phyloP scores from a whole-genome alignment of 1,140 invertebrate species.

The Hycleus phaleratus region DNA sequence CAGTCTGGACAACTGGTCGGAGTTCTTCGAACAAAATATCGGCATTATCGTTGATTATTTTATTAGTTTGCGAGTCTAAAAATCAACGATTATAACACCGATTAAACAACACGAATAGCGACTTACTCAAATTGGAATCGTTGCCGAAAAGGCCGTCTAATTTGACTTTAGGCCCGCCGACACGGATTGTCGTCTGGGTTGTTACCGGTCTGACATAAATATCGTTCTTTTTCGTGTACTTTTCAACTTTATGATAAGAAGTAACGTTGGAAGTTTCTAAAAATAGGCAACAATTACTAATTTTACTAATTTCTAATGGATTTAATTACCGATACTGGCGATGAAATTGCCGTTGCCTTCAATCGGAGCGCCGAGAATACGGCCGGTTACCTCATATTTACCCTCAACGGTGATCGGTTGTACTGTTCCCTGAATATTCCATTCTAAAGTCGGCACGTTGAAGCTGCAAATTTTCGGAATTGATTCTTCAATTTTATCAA shows the following conservation, averaged over 20 bases:
- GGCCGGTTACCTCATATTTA: constrained; percentile 24
- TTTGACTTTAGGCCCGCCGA: constrained; percentile 22
- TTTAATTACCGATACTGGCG: constrained; percentile 22
- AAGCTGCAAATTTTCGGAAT: constrained; percentile 4
- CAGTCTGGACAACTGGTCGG: constrained; percentile 26
- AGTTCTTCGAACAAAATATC: constrained; percentile 28
- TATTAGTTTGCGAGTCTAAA: constrained; percentile 28
- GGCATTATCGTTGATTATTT: constrained; percentile 29
- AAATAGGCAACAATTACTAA: background rate
- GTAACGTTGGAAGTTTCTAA: constrained; percentile 5
- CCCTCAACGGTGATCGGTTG: constrained; percentile 16
- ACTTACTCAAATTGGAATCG: constrained; percentile 26
- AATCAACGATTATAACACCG: background rate
- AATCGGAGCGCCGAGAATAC: constrained; percentile 27
- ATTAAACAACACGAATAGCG: constrained; percentile 3
- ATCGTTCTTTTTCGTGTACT: background rate
- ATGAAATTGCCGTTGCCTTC: constrained; percentile 25
- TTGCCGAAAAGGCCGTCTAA: constrained; percentile 26
- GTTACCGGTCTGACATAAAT: constrained; percentile 9
- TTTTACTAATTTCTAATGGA: background rate
- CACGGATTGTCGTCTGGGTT: constrained; percentile 23
- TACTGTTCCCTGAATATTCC: constrained; percentile 18
- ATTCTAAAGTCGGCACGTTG: constrained; percentile 20
- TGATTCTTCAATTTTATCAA: background rate
- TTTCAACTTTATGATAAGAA: constrained; percentile 3